phyloP scores from a whole-genome alignment of 2,888 invertebrate genomes.

The Agrochola circellaris region DNA sequence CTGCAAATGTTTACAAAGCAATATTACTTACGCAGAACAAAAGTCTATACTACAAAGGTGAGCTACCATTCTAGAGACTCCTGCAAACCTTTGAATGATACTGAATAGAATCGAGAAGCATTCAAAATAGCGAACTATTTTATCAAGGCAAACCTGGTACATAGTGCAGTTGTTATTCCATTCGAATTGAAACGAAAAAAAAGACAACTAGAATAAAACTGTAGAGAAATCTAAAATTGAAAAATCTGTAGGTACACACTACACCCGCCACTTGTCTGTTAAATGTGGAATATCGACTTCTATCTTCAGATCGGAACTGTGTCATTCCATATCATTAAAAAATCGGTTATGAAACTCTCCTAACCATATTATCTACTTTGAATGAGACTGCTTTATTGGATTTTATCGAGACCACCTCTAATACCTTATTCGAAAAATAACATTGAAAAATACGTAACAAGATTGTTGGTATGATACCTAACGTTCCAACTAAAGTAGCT shows the following conservation, averaged over 20 bases:
- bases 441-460: no score
- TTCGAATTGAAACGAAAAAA: background rate
- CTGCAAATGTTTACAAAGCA: background rate
- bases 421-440: rapidly evolving
- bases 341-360: background rate
- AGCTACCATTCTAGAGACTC: background rate
- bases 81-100: background rate
- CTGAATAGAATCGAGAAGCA: background rate
- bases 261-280: background rate
- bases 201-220: no score
- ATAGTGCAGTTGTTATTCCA: background rate
- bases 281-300: background rate
- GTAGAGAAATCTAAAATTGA: background rate
- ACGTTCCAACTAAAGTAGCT: background rate
- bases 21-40: background rate
- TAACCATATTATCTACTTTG: background rate
- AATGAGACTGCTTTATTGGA: background rate
- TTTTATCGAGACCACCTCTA: background rate
- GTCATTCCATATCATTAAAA: background rate
- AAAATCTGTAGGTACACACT: background rate
- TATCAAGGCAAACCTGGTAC: background rate
- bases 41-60: background rate
- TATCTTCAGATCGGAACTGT: no score
- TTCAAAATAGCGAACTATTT: background rate
- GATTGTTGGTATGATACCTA: background rate